These are phyloP conservation scores for Cephus runcator DNA, from an alignment of 2,888 invertebrate genomes.

Conservation along the genomic window DNA sequence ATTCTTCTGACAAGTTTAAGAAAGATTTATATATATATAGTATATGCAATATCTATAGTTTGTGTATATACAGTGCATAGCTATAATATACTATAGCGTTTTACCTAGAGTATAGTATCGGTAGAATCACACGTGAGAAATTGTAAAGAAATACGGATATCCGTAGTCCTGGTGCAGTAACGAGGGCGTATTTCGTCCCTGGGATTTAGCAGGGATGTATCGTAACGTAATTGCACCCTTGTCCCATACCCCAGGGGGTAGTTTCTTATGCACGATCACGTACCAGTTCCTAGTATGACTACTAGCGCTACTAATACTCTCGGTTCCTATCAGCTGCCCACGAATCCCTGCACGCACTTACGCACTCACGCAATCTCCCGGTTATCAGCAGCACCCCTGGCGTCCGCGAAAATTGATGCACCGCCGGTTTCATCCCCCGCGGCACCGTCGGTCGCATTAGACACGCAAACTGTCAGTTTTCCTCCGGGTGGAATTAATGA, in stretches of 20 bases:
- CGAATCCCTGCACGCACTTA: slow-evolving; percentile 9
- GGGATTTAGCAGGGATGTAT: neutral
- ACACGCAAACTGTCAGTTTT: slow-evolving; percentile 32
- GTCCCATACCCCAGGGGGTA: neutral
- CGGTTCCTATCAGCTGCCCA: neutral
- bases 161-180: neutral
- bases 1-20: neutral
- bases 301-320: neutral
- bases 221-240: neutral
- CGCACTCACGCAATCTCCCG: slow-evolving; percentile 44
- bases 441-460: neutral
- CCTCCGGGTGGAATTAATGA: neutral
- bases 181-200: neutral
- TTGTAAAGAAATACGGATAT: neutral
- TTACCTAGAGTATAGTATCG: neutral
- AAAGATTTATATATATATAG: neutral
- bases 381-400: slow-evolving; percentile 42
- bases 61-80: neutral
- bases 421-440: slow-evolving; percentile 9
- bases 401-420: slow-evolving; percentile 38
- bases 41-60: neutral
- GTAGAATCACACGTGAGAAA: neutral
- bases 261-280: neutral
- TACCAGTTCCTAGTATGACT: neutral
- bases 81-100: neutral